Evolutionary conservation across 2,113 vertebrate genomes (phyloP).

Genomic region (Actenoides hombroni): DNA sequence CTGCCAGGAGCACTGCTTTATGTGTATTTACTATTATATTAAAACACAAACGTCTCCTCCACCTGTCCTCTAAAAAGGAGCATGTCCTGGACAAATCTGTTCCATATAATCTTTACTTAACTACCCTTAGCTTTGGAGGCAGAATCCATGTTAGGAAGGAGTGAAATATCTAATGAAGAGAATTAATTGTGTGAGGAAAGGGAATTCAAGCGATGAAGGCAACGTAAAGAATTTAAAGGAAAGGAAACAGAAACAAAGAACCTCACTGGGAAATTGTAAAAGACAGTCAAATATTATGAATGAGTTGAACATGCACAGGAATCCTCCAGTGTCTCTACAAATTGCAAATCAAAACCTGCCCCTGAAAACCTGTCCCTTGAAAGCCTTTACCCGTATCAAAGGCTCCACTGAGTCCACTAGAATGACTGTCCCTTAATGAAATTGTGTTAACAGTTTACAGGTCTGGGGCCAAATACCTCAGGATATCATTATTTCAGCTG

Average conservation of each 20-base stretch:
- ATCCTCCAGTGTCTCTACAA: not conserved
- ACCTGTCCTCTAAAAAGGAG: constrained; percentile 45
- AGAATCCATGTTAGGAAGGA: not conserved
- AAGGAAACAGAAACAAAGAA: constrained; percentile 8
- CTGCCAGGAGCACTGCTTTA: constrained; percentile 36
- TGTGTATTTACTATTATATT: constrained; percentile 48
- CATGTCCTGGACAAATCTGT: constrained; percentile 17
- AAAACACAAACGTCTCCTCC: constrained; percentile 52
- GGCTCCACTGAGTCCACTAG: not conserved
- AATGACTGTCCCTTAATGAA: not conserved
- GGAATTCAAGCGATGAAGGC: not conserved
- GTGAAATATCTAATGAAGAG: not conserved
- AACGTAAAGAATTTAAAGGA: not conserved
- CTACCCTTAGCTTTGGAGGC: not conserved
- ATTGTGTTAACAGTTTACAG: constrained; percentile 4
- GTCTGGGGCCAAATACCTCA: not conserved
- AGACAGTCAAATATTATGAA: not conserved
- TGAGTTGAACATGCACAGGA: not conserved
- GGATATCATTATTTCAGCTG: not conserved
- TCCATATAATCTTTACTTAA: constrained; percentile 18
- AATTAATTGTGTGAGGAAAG: constrained; percentile 27
- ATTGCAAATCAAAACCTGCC: not conserved
- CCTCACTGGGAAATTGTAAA: not conserved
- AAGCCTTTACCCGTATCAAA: not conserved
- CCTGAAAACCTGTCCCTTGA: not conserved